phyloP scores from a whole-genome alignment of 2,113 vertebrate genomes.

The Megaleporinus macrocephalus region DNA sequence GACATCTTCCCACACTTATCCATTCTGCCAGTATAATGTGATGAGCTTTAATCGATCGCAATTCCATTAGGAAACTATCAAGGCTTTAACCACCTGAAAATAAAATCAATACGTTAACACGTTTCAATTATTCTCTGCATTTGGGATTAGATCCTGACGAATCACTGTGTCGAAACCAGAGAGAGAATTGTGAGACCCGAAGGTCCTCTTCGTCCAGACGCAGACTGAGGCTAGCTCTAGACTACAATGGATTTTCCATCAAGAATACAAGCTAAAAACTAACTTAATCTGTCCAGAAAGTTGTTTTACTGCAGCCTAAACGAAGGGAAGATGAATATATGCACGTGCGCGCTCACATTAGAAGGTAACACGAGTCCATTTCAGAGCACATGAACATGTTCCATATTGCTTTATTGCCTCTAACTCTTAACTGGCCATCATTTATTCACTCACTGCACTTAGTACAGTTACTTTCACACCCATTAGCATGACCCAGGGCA shows the following conservation, averaged over 20 bases:
- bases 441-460: background rate
- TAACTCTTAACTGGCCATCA: background rate
- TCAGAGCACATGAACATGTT: background rate
- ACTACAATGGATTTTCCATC: background rate
- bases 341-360: too few species aligned
- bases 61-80: slow-evolving; percentile 35
- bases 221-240: background rate
- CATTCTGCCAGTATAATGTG: background rate
- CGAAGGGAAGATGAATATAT: background rate
- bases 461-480: background rate
- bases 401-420: background rate
- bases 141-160: slow-evolving; percentile 15
- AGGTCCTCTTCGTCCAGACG: background rate
- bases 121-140: slow-evolving; percentile 1
- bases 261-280: background rate
- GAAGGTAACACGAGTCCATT: background rate
- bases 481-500: background rate
- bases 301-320: background rate
- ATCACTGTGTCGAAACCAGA: slow-evolving; percentile 22
- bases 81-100: background rate
- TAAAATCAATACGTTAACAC: slow-evolving; percentile 10
- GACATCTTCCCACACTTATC: background rate
- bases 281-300: background rate
- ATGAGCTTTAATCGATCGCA: slow-evolving; percentile 5
- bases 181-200: background rate